Percentiles rank a stretch among this genome's conserved stretches.
Evolutionary conservation across 2,797 vertebrate species (phyloP).

Genomic region (Melanogrammus aeglefinus): DNA sequence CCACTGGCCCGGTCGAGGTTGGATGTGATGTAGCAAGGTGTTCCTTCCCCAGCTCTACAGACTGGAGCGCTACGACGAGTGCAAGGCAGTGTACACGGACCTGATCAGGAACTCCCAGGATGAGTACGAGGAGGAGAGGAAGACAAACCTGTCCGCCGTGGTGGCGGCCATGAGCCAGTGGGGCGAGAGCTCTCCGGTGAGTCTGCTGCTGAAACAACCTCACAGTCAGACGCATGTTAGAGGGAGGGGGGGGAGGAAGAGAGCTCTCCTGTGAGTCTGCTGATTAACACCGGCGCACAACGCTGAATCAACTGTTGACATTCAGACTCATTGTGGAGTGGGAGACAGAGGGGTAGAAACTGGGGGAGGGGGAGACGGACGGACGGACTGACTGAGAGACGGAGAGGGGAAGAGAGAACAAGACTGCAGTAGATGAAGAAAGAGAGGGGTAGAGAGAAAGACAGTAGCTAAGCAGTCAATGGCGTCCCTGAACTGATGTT

Average conservation of each 20-base stretch:
- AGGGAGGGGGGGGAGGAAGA: conserved; percentile 39
- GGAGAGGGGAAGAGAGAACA: too few species aligned
- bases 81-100: conserved; percentile 88
- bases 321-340: too few species aligned
- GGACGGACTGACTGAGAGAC: too few species aligned
- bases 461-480: not conserved
- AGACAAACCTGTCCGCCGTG: conserved; percentile 95
- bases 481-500: not conserved
- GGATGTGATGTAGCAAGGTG: not conserved
- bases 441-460: too few species aligned
- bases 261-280: conserved; percentile 39
- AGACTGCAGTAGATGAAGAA: too few species aligned
- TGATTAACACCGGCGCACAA: too few species aligned
- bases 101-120: conserved; percentile 98
- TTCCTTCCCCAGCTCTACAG: conserved; percentile 81
- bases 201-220: conserved; percentile 5
- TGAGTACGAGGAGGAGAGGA: conserved; percentile 97
- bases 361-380: too few species aligned
- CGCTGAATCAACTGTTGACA: too few species aligned
- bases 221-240: not conserved
- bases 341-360: too few species aligned
- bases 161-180: conserved; percentile 92
- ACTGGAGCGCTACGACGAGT: conserved; percentile 89
- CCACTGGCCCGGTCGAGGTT: too few species aligned
- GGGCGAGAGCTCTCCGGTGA: conserved; percentile 84